phyloP scores from a whole-genome alignment of 2,113 vertebrate genomes.

The Raja brachyura region DNA sequence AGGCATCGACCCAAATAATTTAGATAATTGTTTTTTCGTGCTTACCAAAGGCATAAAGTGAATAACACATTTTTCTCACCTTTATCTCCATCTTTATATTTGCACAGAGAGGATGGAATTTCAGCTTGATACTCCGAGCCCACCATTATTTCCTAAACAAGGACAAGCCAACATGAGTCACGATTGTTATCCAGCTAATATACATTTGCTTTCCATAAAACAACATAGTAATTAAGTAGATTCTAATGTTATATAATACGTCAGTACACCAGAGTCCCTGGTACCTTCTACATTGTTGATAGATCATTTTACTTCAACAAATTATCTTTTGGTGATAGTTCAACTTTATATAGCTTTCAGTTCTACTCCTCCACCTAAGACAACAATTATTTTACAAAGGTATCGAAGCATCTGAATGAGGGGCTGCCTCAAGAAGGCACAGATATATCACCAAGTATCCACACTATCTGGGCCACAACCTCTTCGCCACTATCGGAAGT shows the following conservation, averaged over 20 bases:
- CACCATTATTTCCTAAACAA: conserved; percentile 89
- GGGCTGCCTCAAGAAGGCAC: too few relatives aligned
- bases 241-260: background rate
- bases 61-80: conserved; percentile 52
- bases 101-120: conserved; percentile 76
- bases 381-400: too few relatives aligned
- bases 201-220: background rate
- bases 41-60: background rate
- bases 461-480: too few relatives aligned
- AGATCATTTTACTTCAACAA: conserved; percentile 1
- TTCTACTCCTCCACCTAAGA: too few relatives aligned
- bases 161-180: background rate
- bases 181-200: background rate
- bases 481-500: too few relatives aligned
- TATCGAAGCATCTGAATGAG: too few relatives aligned
- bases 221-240: background rate
- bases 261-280: too few relatives aligned
- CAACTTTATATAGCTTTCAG: background rate
- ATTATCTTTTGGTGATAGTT: background rate
- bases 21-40: background rate
- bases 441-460: too few relatives aligned
- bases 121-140: conserved; percentile 92
- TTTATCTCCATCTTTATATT: conserved; percentile 65
- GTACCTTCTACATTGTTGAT: too few relatives aligned
- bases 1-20: background rate